A percentile compares a stretch with the other conserved stretches of the same genome.
Evolutionary conservation across 2,888 invertebrate genomes (phyloP).

Genomic region (Agrypnus murinus): DNA sequence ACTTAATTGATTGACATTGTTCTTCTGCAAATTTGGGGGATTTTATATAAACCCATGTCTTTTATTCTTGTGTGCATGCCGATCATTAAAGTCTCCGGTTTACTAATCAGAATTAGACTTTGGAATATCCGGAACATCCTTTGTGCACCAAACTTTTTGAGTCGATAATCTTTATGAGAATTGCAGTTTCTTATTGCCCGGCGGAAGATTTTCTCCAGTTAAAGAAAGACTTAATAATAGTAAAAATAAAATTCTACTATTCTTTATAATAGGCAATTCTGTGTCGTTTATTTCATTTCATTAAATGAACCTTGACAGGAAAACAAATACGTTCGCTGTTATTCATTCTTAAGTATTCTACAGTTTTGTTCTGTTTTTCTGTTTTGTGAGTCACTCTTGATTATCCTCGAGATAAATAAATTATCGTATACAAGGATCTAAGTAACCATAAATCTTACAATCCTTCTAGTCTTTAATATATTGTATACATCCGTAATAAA

Average conservation of each 20-base stretch:
- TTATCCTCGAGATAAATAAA: conserved; percentile 47
- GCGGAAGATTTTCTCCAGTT: conserved; percentile 7
- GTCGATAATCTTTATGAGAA: conserved; percentile 29
- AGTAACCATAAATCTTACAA: conserved; percentile 43
- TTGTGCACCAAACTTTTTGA: conserved; percentile 23
- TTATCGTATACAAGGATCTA: conserved; percentile 45
- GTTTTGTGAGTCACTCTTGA: conserved; percentile 42
- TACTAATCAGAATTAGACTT: conserved; percentile 4
- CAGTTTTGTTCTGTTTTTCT: conserved; percentile 33
- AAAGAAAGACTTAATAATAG: neutral
- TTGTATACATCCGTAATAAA: conserved; percentile 41
- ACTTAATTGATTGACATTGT: conserved; percentile 35
- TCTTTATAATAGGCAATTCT: neutral
- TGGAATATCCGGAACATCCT: conserved; percentile 33
- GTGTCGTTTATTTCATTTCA: conserved; percentile 27
- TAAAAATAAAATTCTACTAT: too few relatives aligned
- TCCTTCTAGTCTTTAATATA: conserved; percentile 44
- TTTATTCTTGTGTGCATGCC: conserved; percentile 26
- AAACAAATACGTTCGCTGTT: conserved; percentile 41
- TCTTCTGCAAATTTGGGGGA: conserved; percentile 17
- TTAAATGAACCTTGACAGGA: conserved; percentile 34
- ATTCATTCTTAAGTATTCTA: conserved; percentile 34
- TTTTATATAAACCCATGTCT: neutral
- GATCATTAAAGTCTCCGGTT: conserved; percentile 35
- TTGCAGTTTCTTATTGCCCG: too few relatives aligned